Evolutionary conservation across 2,888 invertebrate genomes (phyloP).

Genomic region (Galerucella calmariensis): DNA sequence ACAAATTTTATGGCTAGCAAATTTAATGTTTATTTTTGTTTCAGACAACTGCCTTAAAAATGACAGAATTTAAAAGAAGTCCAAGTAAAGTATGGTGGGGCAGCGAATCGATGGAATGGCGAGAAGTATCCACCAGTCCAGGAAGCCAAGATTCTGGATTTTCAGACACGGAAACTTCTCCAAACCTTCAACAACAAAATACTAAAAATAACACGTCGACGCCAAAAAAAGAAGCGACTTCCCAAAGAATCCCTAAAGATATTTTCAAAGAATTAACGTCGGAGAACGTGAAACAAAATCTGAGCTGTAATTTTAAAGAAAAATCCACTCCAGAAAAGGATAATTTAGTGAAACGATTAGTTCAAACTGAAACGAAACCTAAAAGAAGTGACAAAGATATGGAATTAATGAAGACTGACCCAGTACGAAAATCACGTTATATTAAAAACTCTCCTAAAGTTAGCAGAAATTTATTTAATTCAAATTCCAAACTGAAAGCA

Average conservation of each 20-base stretch:
- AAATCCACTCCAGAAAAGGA: slow-evolving; percentile 57
- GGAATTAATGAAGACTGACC: slow-evolving; percentile 44
- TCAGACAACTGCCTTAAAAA: slow-evolving; percentile 55
- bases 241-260: slow-evolving; percentile 51
- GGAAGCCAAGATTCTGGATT: slow-evolving; percentile 81
- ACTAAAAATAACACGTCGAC: slow-evolving; percentile 51
- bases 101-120: slow-evolving; percentile 56
- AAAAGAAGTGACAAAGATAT: slow-evolving; percentile 38
- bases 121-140: slow-evolving; percentile 72
- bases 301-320: slow-evolving; percentile 64
- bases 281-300: slow-evolving; percentile 48
- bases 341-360: slow-evolving; percentile 41
- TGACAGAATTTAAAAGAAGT: slow-evolving; percentile 75
- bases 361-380: slow-evolving; percentile 45
- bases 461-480: slow-evolving; percentile 60
- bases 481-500: slow-evolving; percentile 48
- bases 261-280: slow-evolving; percentile 56
- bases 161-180: slow-evolving; percentile 79
- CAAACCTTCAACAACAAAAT: slow-evolving; percentile 62
- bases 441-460: slow-evolving; percentile 58
- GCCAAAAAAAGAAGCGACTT: slow-evolving; percentile 36
- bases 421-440: slow-evolving; percentile 49
- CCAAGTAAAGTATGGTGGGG: slow-evolving; percentile 79
- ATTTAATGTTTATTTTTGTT: slow-evolving; percentile 30
- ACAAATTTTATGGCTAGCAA: neutral